Evolutionary conservation across 2,113 vertebrate genomes (phyloP).

Genomic region (Ibidorhyncha struthersii): DNA sequence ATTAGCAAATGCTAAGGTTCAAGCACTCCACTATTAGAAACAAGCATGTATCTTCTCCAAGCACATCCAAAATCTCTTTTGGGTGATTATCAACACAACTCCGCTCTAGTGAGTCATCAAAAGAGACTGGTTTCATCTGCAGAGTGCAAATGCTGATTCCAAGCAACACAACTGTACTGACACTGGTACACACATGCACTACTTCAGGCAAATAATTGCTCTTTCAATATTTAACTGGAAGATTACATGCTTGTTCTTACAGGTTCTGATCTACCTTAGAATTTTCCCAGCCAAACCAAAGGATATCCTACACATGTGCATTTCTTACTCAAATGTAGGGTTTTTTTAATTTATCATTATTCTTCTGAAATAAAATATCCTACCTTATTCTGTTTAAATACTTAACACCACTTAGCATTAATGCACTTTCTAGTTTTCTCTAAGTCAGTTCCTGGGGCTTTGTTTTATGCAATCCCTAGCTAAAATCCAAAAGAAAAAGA

Average conservation of each 20-base stretch:
- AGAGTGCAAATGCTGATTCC: neutral
- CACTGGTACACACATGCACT: neutral
- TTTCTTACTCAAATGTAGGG: neutral
- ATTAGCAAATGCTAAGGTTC: neutral
- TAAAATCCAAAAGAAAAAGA: neutral
- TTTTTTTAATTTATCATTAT: neutral
- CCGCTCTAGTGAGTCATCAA: neutral
- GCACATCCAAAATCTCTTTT: neutral
- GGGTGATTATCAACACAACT: neutral
- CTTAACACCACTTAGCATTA: neutral
- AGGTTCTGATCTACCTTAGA: neutral
- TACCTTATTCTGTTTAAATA: neutral
- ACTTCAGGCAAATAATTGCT: neutral
- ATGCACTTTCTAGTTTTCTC: too few relatives aligned
- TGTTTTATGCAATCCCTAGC: neutral
- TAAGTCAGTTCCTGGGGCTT: neutral
- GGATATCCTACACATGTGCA: fast-evolving
- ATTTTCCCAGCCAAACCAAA: neutral
- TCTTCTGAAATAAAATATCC: neutral
- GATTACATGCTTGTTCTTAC: fast-evolving
- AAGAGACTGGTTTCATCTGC: neutral
- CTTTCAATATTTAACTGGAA: neutral
- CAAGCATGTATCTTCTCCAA: neutral
- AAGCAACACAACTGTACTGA: neutral
- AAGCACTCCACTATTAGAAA: neutral